Evolutionary conservation across 2,888 invertebrate genomes (phyloP).

Genomic region (Eucera pruinosa): DNA sequence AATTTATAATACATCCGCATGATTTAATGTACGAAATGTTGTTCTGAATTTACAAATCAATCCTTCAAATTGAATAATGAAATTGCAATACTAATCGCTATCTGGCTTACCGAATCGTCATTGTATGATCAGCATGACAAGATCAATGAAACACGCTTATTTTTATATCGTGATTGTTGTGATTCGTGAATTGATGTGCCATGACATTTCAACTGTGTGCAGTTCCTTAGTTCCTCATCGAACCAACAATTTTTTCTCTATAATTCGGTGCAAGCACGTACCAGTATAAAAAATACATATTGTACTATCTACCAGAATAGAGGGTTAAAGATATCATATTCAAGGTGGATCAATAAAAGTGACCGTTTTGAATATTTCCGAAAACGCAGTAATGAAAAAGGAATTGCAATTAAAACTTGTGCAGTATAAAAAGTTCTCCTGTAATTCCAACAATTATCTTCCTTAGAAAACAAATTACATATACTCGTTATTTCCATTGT

Average conservation of each 20-base stretch:
- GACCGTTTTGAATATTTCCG: too few species aligned
- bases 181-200: conserved; percentile 9
- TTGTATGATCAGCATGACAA: conserved; percentile 19
- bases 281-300: too few species aligned
- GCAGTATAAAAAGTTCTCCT: too few species aligned
- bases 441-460: too few species aligned
- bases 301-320: too few species aligned
- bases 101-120: conserved; percentile 1
- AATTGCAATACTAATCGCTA: background rate
- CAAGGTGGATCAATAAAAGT: too few species aligned
- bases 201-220: background rate
- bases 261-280: background rate
- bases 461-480: too few species aligned
- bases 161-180: conserved; percentile 8
- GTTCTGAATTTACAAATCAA: background rate
- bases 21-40: background rate
- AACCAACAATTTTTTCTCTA: background rate
- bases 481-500: too few species aligned
- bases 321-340: too few species aligned
- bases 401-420: too few species aligned
- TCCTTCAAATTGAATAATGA: background rate
- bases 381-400: too few species aligned
- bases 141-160: conserved; percentile 13
- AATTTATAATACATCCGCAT: background rate
- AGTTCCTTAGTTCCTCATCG: conserved; percentile 16